phyloP scores from a whole-genome alignment of 2,797 vertebrate species.

The Danio kyathit region DNA sequence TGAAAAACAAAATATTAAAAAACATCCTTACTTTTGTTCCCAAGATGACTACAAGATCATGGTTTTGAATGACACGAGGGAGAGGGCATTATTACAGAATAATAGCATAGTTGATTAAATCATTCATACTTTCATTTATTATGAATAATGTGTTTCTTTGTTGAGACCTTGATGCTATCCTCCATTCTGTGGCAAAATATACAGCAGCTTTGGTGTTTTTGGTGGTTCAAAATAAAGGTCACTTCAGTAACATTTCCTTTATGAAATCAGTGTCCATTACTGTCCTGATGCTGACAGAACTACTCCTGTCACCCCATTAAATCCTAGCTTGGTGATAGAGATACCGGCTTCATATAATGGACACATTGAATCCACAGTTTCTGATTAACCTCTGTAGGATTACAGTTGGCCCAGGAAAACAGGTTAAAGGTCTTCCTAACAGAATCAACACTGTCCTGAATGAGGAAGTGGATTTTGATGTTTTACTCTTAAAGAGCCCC shows the following conservation, averaged over 20 bases:
- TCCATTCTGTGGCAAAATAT: not conserved
- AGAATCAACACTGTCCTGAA: conserved; percentile 11
- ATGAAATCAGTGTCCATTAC: conserved; percentile 16
- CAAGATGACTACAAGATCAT: not conserved
- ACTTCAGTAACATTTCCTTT: not conserved
- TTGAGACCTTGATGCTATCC: not conserved
- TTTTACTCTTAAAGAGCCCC: no score
- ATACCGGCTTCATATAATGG: conserved; percentile 17
- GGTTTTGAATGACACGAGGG: not conserved
- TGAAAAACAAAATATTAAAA: not conserved
- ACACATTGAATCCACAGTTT: conserved; percentile 35
- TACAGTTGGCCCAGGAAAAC: not conserved
- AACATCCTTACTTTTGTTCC: not conserved
- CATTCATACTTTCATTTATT: no score
- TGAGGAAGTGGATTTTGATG: conserved; percentile 33
- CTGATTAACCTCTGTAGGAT: conserved; percentile 54
- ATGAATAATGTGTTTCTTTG: no score
- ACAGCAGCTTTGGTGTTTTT: not conserved
- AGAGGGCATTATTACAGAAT: not conserved
- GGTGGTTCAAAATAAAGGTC: not conserved
- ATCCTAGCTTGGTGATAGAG: conserved; percentile 40
- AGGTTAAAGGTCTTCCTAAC: conserved; percentile 34
- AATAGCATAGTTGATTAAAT: not conserved
- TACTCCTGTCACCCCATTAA: conserved; percentile 4
- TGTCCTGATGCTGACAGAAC: not conserved